Evolutionary conservation across 2,888 invertebrate genomes (phyloP), one percentile per base, ranked within the genome.

Genomic region (Ophion ellenae): DNA sequence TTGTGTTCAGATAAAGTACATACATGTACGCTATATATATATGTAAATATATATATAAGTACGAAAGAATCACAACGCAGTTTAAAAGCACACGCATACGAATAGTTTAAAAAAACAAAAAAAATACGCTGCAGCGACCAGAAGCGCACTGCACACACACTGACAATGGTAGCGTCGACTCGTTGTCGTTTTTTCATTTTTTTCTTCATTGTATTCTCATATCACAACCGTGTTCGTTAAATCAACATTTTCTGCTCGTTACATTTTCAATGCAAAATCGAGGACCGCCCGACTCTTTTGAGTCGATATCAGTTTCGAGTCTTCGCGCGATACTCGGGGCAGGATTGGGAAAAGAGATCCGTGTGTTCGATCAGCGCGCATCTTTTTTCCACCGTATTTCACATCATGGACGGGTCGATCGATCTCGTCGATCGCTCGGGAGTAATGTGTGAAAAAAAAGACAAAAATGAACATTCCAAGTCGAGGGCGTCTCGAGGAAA

Each of bases 121-220:
- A 53, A 17, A 57, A 76, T 77, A 89, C 88, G 90, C 89, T 89
- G 89, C 89, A 91, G 91, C 91, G 92, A 92, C 91, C 91, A 92
- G 90, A 94, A 93, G 93, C 93, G 91, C 91, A 93, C 93, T 93
- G 93, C 93, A 93, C 92, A 93, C 91, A 88, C 89, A 93, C 92
- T 93, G 92, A 93, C 92, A 93, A 93, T 93, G 91, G 91, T 89
- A 89, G 83, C 86, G 86, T 81, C 86, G 86, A 83, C 86, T 83
- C 83, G 83, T 83, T 86, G 86, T 83, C 86, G 83, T 81, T 86
- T 83, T 83, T 81, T 81, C 84, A 78, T 36, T 84, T 61, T 67
- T 86, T 84, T 83, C 66, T 79, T 84, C n/a, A 71, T 64, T 75
- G n/a, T 83, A 79, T 20, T 63, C 74, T 47, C 66, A 10, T 69